A percentile compares a stretch with the other conserved stretches of the same genome.
Conservation (phyloP, 2,888 invertebrate species). For the Campoletis raptor region DNA sequence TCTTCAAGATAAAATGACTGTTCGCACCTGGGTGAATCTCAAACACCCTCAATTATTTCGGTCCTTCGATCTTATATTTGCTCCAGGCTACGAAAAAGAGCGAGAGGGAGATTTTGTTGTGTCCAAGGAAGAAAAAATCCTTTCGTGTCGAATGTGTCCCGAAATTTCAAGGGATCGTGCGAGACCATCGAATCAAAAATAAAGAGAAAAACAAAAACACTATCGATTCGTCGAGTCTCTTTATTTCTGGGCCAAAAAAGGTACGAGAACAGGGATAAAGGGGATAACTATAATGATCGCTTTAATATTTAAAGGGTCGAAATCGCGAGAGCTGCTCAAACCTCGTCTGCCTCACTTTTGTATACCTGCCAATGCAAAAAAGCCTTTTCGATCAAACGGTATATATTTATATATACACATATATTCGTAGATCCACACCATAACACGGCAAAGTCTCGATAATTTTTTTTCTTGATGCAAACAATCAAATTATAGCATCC, state of each 20-base stretch:
- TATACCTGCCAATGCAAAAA: slow-evolving; percentile 66
- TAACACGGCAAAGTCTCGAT: slow-evolving; percentile 44
- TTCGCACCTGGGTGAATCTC: slow-evolving; percentile 64
- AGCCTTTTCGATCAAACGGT: slow-evolving; percentile 49
- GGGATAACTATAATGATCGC: slow-evolving; percentile 65
- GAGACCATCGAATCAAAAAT: slow-evolving; percentile 46
- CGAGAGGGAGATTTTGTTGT: slow-evolving; percentile 33
- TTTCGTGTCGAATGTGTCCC: slow-evolving; percentile 59
- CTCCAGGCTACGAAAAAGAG: slow-evolving; percentile 54
- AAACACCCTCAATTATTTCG: slow-evolving; percentile 64
- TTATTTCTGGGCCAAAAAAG: slow-evolving; percentile 52
- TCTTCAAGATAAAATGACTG: slow-evolving; percentile 37
- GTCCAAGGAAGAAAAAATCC: slow-evolving; percentile 40
- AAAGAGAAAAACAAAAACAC: slow-evolving; percentile 26
- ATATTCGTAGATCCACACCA: slow-evolving; percentile 22
- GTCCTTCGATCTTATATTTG: slow-evolving; percentile 54
- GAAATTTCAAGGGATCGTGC: slow-evolving; percentile 47
- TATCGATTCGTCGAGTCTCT: slow-evolving; percentile 50
- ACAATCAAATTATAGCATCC: slow-evolving; percentile 67
- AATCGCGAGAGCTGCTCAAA: slow-evolving; percentile 46
- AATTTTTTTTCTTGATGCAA: slow-evolving; percentile 63
- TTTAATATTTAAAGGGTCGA: slow-evolving; percentile 66
- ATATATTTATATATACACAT: slow-evolving; percentile 34
- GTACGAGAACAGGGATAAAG: slow-evolving; percentile 34
- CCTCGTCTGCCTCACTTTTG: slow-evolving; percentile 50